These are phyloP conservation scores for Papilio helenus DNA, from an alignment of 1,140 invertebrate genomes.

Conservation along the genomic window DNA sequence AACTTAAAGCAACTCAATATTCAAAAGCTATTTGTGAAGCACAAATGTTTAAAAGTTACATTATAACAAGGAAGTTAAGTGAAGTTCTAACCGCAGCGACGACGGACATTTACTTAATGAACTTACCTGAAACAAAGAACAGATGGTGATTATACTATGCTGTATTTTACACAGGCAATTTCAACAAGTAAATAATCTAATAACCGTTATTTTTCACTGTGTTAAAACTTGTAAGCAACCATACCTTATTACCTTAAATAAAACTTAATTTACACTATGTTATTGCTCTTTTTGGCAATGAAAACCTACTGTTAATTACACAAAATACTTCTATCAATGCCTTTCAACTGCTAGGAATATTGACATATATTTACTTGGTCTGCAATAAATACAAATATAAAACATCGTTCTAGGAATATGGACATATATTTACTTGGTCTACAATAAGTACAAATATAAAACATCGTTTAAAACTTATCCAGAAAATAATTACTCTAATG, in stretches of 20 bases:
- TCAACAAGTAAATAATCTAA: background rate
- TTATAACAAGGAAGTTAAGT: background rate
- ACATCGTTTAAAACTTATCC: background rate
- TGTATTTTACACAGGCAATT: background rate
- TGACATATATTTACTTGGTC: too few relatives aligned
- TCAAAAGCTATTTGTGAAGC: slow-evolving; percentile 1
- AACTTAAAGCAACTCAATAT: slow-evolving; percentile 18
- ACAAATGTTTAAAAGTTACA: slow-evolving; percentile 17
- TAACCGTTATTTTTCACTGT: background rate
- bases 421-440: too few relatives aligned
- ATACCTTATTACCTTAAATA: too few relatives aligned
- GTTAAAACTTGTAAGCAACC: too few relatives aligned
- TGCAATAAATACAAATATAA: background rate
- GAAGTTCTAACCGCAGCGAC: slow-evolving; percentile 5
- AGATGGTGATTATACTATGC: background rate
- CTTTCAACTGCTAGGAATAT: too few relatives aligned
- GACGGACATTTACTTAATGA: slow-evolving; percentile 1
- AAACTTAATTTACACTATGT: too few relatives aligned
- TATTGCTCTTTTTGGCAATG: too few relatives aligned
- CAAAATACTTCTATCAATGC: too few relatives aligned
- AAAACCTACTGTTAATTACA: too few relatives aligned
- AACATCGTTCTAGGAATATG: background rate
- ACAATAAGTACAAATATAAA: background rate
- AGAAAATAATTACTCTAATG: background rate
- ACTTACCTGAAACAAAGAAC: slow-evolving; percentile 22